These are phyloP conservation scores for Camelus bactrianus DNA, from an alignment of 2,113 vertebrate species.

Conservation along the genomic window DNA sequence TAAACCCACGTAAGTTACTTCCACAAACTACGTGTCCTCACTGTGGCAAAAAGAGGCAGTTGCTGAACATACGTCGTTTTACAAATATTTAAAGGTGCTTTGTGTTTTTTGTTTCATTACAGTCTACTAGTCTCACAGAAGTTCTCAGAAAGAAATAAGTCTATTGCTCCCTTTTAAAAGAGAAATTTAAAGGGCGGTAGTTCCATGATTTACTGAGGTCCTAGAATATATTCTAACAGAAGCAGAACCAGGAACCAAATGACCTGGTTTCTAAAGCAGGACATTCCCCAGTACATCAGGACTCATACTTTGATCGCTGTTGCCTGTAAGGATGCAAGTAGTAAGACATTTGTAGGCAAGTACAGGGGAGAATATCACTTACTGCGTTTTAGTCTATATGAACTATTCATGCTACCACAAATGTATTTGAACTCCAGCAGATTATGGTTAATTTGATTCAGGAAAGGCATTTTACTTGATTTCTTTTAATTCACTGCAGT, in stretches of 20 bases:
- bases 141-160: not conserved
- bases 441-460: conserved; percentile 62
- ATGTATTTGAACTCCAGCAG: conserved; percentile 10
- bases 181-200: not conserved
- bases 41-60: not conserved
- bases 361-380: not conserved
- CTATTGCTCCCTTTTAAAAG: not conserved
- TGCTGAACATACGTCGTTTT: not conserved
- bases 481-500: conserved; percentile 50
- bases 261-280: not conserved
- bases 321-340: not conserved
- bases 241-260: not conserved
- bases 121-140: not conserved
- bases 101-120: not conserved
- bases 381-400: conserved; percentile 19
- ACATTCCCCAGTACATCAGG: not conserved
- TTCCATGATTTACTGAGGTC: not conserved
- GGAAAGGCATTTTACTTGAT: conserved; percentile 61
- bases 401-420: conserved; percentile 30
- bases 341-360: not conserved
- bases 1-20: not conserved
- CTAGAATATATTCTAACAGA: not conserved
- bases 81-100: not conserved
- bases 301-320: not conserved
- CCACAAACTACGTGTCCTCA: not conserved